A percentile compares a stretch with the other conserved stretches of the same genome.
Conservation (phyloP, 92 coral and sea anemone species). For the Parazoanthus atlanticus region DNA sequence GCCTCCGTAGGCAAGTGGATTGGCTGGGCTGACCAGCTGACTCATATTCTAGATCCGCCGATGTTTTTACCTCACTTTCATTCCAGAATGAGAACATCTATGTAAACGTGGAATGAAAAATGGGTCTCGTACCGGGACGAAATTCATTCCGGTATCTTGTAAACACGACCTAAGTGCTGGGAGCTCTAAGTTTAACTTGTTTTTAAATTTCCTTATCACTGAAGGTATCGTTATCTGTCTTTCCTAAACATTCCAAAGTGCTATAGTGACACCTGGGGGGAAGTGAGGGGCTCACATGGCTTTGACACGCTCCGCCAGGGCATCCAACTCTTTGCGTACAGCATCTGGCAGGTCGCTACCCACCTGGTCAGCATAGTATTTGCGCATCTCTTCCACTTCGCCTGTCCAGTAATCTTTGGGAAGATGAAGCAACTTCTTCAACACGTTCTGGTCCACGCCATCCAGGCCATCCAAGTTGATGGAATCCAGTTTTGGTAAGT, state of each 20-base stretch:
- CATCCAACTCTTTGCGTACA: constrained; percentile 67
- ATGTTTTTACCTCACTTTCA: too few relatives aligned
- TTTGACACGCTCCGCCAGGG: constrained; percentile 79
- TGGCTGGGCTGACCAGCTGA: too few relatives aligned
- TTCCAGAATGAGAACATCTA: too few relatives aligned
- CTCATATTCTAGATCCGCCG: too few relatives aligned
- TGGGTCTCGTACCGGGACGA: too few relatives aligned
- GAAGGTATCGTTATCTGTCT: too few relatives aligned
- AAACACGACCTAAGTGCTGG: too few relatives aligned
- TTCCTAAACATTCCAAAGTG: background rate
- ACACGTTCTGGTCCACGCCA: constrained; percentile 44
- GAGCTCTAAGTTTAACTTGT: too few relatives aligned
- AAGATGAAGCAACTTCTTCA: constrained; percentile 71
- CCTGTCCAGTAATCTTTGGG: constrained; percentile 91
- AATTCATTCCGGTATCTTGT: too few relatives aligned
- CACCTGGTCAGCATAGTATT: constrained; percentile 84
- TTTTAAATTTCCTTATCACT: background rate
- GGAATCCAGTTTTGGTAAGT: constrained; percentile 78
- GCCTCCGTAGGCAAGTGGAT: too few relatives aligned
- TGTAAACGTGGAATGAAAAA: too few relatives aligned
- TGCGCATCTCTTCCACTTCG: constrained; percentile 63
- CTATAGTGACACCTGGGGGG: background rate
- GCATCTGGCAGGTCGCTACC: constrained; percentile 79
- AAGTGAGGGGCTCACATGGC: constrained; percentile 23
- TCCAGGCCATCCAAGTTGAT: constrained; percentile 81